Base-by-base conservation (phyloP, 2,797 vertebrate species). In the Phrynocephalus forsythii region DNA sequence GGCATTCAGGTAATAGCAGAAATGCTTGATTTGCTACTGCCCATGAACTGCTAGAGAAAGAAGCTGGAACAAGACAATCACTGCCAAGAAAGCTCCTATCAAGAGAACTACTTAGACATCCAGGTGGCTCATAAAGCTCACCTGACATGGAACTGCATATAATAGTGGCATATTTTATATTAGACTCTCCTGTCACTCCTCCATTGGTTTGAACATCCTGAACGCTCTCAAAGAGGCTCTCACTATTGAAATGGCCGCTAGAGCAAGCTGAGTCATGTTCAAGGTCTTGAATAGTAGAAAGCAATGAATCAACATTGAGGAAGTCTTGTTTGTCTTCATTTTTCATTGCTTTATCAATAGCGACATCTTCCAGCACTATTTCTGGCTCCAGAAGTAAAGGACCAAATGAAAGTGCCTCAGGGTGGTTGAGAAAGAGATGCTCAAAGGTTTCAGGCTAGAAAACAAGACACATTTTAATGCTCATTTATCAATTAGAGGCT, bases 381-480 rank as follows among this genome's bases (percentile, higher is more conserved):
- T 98, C 98, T 26, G 97, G 92, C 38, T 98, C 97, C 88, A 98
- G 93, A 89, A 98, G 97, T 84, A 98, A 96, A 0, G 98, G 97
- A 93, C 97, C 98, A 85, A 96, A 95, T 3, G 97, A 93, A 81
- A 96, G 93, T 20, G 96, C 96, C 73, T 97, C 96, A 0, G 96
- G 95, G 50, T 96, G 96, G 91, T 94, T 97, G 95, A 94, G 90
- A 93, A 99, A 98, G 90, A 98, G 94, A 87, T 97, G 97, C 87
- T 98, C 97, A 86, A 98, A 97, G 13, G 96, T 96, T 92, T 98
- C 98, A 86, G 96, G 95, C 99, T 99, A 93, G 91, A 97, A 94
- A 94, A 89, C 89, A 95, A 97, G 87, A 96, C 6, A 94, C 0
- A 89, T 92, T 96, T 95, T 91, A 89, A 91, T 82, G 90, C 80